Base-by-base conservation (phyloP, 1,140 invertebrate genomes). In the Ericerus pela region DNA sequence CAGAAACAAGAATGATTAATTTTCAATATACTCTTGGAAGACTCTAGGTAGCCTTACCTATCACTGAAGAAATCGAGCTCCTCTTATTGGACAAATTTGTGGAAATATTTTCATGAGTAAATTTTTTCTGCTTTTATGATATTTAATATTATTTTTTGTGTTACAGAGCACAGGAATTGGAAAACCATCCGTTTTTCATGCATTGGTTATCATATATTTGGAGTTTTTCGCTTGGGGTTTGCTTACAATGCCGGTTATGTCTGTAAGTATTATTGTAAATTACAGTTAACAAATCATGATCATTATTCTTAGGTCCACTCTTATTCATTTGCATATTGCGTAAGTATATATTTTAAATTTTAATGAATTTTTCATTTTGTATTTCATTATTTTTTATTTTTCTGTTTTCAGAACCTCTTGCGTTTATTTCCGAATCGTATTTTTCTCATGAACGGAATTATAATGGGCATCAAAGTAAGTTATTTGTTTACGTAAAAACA, bases 211-310 rank as follows among this genome's bases (percentile, higher is more conserved):
- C 62, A 99, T 99, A 72, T 99, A 99, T 75, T 76, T 99, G 69
- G 96, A 99, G 76, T 99, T 98, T 75, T 99, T 99, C 73, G 89
- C 95, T 56, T 99, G 96, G 95, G 96, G 96, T 55, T 77, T 99
- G 59, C 77, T 99, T 41, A 99, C 94, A 36, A 92, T 95, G 76
- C 96, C 96, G 47, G 88, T 98, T 67, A 99, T 99, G 69, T 84
- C 87, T 61, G 95, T 95, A 73, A 79, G 78, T 75, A 43, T 41
- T 38, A 38, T 59, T 47, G 33, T 11, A n/a, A 24, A 18, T 28
- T 28, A 1, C 3, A n/a, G 18, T 55, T 53, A 2, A 18, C 27
- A 27, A 5, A 33, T 43, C n/a, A 51, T 24, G 31, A 55, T 26
- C n/a, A n/a, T n/a, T n/a, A n/a, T n/a, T n/a, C n/a, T n/a, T n/a